phyloP scores from a whole-genome alignment of 2,797 vertebrate genomes.

The Dicrostonyx torquatus region DNA sequence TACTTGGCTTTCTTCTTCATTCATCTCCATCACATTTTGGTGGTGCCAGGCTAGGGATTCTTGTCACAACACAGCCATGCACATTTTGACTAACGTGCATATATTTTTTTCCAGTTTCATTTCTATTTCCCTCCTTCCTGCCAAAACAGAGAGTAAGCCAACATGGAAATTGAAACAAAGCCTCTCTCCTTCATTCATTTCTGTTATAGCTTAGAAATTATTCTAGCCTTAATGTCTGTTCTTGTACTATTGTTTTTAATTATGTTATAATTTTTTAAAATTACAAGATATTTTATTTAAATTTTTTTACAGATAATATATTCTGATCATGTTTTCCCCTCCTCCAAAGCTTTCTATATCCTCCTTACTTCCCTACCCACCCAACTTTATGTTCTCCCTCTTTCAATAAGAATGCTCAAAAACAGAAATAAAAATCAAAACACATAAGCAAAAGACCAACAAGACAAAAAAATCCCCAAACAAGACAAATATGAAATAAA shows the following conservation, averaged over 20 bases:
- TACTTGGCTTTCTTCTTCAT: constrained; percentile 49
- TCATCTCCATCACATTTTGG: constrained; percentile 32
- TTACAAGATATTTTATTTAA: not conserved
- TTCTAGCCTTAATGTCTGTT: constrained; percentile 4
- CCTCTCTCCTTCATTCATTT: not conserved
- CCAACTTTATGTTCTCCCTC: not conserved
- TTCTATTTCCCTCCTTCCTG: not conserved
- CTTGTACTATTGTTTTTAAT: not conserved
- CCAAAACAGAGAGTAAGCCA: constrained; percentile 3
- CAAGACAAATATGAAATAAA: not conserved
- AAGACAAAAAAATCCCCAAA: not conserved
- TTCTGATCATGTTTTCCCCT: not conserved
- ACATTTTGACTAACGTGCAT: constrained; percentile 53
- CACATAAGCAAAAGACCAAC: not conserved
- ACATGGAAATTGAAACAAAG: constrained; percentile 43
- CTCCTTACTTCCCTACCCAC: not conserved
- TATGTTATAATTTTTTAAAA: not conserved
- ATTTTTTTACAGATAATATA: not conserved
- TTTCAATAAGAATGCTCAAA: not conserved
- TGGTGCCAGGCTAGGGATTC: not conserved
- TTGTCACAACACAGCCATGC: constrained; percentile 53
- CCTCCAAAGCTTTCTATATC: no score
- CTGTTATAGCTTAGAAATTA: not conserved
- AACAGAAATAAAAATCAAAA: not conserved
- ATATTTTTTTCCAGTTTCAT: constrained; percentile 43